Evolutionary conservation across 1,140 invertebrate genomes (phyloP), one percentile per base, ranked within the genome.

Genomic region (Adelges cooleyi): DNA sequence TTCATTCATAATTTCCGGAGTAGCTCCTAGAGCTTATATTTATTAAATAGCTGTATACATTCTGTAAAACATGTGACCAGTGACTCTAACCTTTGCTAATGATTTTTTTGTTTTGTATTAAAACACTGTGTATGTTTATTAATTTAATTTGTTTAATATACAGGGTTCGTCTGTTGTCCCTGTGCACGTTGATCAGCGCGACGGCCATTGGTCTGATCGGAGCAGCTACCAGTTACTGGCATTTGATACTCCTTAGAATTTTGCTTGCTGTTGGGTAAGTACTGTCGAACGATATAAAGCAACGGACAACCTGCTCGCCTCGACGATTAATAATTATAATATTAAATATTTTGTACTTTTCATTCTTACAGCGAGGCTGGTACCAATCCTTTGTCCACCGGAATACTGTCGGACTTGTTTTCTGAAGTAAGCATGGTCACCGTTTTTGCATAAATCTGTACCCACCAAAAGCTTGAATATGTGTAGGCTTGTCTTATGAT

Each of bases 311-410:
- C 27, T 27, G 20, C 8, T 18, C 25, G 42, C 42, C 56, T 48
- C 15, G 42, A 11, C 9, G 22, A 20, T 46, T 48, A 46, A 20
- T 62, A 48, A 62, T 33, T 33, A 27, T 50, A n/a, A n/a, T n/a
- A n/a, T n/a, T n/a, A n/a, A n/a, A n/a, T n/a, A n/a, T n/a, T n/a
- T n/a, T 65, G 15, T 54, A 23, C 25, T 62, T n/a, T 65, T 49
- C 23, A 66, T 56, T 46, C 44, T 75, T 76, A 48, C 72, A 89
- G 87, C 6, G 91, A 95, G 75, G 86, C 90, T 2, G 90, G 88
- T 1, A 92, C 90, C 72, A 92, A 92, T 75, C 92, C 92, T 0
- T 75, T 95, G 69, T 89, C 89, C 2, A 91, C 89, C 0, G 85
- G 85, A 4, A 84, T 95, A 46, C 79, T 95, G 15, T 87, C 89